phyloP scores from a whole-genome alignment of 2,888 invertebrate species.

The Drosophila tripunctata region DNA sequence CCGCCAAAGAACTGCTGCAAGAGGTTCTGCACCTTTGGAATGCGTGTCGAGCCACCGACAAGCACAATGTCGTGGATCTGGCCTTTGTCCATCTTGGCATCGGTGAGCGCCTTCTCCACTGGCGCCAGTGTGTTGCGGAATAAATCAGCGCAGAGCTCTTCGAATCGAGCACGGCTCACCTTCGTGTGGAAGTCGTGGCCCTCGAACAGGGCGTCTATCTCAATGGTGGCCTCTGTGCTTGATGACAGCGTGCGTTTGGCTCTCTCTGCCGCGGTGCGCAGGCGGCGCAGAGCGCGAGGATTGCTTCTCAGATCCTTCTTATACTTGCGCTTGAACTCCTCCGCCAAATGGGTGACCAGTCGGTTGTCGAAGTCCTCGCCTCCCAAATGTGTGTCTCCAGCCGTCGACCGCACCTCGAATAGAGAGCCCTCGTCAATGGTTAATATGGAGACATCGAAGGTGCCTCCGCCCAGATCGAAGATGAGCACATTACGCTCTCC shows the following conservation, averaged over 20 bases:
- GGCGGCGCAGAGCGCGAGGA: conserved; percentile 88
- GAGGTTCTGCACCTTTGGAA: conserved; percentile 91
- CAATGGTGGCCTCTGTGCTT: conserved; percentile 90
- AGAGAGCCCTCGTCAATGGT: conserved; percentile 90
- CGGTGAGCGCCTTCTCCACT: conserved; percentile 90
- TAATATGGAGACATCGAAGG: conserved; percentile 65
- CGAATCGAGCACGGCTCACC: conserved; percentile 90
- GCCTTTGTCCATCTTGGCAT: conserved; percentile 91
- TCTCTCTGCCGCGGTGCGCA: conserved; percentile 91
- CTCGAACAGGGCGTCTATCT: conserved; percentile 90
- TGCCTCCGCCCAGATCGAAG: conserved; percentile 85
- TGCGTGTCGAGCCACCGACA: conserved; percentile 92
- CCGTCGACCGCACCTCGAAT: conserved; percentile 98
- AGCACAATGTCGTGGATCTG: conserved; percentile 91
- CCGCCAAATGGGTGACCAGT: conserved; percentile 92
- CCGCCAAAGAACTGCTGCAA: conserved; percentile 91
- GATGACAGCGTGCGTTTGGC: conserved; percentile 91
- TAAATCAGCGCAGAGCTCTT: conserved; percentile 89
- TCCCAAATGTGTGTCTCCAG: conserved; percentile 93
- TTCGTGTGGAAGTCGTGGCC: conserved; percentile 90
- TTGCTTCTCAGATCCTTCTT: conserved; percentile 88
- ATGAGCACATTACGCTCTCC: conserved; percentile 93
- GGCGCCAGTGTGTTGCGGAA: conserved; percentile 90
- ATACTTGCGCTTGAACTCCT: conserved; percentile 93
- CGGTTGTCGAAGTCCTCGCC: conserved; percentile 93